These are phyloP conservation scores for Ceratosolen fusciceps DNA, from an alignment of 1,140 invertebrate species.

Conservation along the genomic window DNA sequence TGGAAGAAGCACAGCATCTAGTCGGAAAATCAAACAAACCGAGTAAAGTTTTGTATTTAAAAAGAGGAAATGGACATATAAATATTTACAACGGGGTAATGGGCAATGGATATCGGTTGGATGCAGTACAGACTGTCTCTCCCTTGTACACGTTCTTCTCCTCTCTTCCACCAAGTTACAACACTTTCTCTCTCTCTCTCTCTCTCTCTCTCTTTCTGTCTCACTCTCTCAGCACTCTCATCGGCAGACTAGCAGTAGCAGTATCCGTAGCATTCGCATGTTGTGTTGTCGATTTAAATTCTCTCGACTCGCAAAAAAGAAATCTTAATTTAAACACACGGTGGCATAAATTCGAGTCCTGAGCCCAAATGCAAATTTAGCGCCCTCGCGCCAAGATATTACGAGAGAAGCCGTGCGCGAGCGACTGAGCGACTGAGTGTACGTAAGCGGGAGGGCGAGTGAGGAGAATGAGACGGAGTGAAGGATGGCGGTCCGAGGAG, in stretches of 20 bases:
- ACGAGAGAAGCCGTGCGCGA: background rate
- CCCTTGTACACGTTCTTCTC: too few relatives aligned
- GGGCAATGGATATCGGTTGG: too few relatives aligned
- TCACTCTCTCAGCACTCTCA: too few relatives aligned
- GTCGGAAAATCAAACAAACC: too few relatives aligned
- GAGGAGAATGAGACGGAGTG: background rate
- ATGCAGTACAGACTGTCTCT: too few relatives aligned
- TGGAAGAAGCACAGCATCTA: too few relatives aligned
- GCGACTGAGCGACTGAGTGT: background rate
- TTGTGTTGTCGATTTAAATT: constrained; percentile 26
- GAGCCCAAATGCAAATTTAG: constrained; percentile 40
- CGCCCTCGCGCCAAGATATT: background rate
- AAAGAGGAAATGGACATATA: too few relatives aligned
- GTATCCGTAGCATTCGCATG: background rate
- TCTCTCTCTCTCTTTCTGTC: too few relatives aligned
- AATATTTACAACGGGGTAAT: too few relatives aligned
- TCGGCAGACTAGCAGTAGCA: background rate
- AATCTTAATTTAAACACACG: constrained; percentile 32
- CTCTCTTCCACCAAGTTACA: too few relatives aligned
- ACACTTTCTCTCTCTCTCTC: too few relatives aligned
- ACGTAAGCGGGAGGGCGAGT: background rate
- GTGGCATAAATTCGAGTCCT: constrained; percentile 12
- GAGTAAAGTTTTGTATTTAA: too few relatives aligned
- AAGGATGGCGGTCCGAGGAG: background rate
- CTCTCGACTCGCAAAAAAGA: constrained; percentile 14